Evolutionary conservation across 2,888 invertebrate species (phyloP), one percentile per base, ranked within the genome.

Genomic region (Dendrolimus houi): DNA sequence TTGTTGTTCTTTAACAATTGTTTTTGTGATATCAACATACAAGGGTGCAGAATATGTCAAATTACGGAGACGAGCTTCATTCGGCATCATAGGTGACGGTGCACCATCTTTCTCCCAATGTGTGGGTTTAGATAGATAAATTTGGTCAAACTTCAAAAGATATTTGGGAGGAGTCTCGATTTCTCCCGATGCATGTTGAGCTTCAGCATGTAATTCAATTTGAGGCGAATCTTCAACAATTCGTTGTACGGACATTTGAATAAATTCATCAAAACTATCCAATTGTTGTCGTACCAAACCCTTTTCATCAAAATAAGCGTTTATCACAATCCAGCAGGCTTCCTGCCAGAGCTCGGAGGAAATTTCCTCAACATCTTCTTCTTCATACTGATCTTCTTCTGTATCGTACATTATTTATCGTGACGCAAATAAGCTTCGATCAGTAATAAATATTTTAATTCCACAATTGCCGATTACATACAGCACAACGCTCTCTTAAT

Each of bases 51-150:
- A 99, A 84, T 99, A 99, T 0, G 99, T 99, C 53, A 99, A 91
- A 89, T 99, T 99, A 59, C 99, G 93, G 57, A 99, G 92, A 62
- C 99, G 94, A 7, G 99, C 99, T 87, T 99, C 99, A 77, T 99
- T 99, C 0, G 99, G 99, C 98, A 99, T 99, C 99, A 99, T 99
- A 60, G 99, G 98, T 59, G 97, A 97, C 12, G 99, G 99, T 0
- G 99, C 98, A 77, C 99, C 99, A 92, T 99, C 99, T 88, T 99
- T 99, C 84, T 99, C 99, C 99, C 99, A 99, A 92, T 99, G 99
- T 8, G 99, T 99, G 2, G 99, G 99, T 84, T 99, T 99, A 0
- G 99, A 99, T 54, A 99, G 85, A 81, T 99, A 99, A 79, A 99
- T 99, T 89, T 99, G 99, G 82, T 99, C 99, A 86, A 99, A 99